Conservation (phyloP, 2,888 invertebrate species). For the Gonocerus acuteangulatus region DNA sequence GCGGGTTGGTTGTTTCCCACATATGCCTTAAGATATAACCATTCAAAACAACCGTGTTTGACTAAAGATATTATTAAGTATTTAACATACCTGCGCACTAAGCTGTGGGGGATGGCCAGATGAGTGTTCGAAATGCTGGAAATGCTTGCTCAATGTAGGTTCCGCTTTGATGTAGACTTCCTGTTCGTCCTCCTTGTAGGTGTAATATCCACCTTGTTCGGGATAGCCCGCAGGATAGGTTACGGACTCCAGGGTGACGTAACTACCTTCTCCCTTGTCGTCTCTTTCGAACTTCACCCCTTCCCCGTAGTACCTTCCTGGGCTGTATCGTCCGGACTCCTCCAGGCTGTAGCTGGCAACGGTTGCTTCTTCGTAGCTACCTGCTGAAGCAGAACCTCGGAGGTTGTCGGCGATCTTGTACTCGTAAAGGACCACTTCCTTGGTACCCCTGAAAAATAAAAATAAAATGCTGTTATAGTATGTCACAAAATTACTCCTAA, state of each 20-base stretch:
- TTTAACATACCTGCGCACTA: constrained; percentile 13
- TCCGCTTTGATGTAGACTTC: constrained; percentile 30
- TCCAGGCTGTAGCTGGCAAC: constrained; percentile 10
- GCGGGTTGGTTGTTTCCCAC: no score
- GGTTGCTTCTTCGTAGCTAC: constrained; percentile 5
- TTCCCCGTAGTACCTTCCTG: constrained; percentile 24
- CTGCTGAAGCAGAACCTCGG: constrained; percentile 9
- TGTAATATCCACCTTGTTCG: neutral
- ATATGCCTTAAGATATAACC: no score
- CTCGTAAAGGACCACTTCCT: constrained; percentile 21
- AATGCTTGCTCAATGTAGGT: constrained; percentile 5
- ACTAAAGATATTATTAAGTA: no score
- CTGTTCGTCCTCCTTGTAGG: constrained; percentile 24
- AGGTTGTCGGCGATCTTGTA: constrained; percentile 15
- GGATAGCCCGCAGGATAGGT: neutral
- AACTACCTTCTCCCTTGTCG: constrained; percentile 26
- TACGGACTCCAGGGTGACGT: constrained; percentile 14
- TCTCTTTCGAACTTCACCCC: constrained; percentile 33
- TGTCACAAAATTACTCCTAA: no score
- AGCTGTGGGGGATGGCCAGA: constrained; percentile 8
- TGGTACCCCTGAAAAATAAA: neutral
- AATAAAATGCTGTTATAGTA: neutral
- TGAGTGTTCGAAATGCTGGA: constrained; percentile 11
- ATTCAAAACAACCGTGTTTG: no score
- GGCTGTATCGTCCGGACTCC: constrained; percentile 13